Base-by-base conservation (phyloP, 1,140 invertebrate genomes). In the Hesperophylax magnus region DNA sequence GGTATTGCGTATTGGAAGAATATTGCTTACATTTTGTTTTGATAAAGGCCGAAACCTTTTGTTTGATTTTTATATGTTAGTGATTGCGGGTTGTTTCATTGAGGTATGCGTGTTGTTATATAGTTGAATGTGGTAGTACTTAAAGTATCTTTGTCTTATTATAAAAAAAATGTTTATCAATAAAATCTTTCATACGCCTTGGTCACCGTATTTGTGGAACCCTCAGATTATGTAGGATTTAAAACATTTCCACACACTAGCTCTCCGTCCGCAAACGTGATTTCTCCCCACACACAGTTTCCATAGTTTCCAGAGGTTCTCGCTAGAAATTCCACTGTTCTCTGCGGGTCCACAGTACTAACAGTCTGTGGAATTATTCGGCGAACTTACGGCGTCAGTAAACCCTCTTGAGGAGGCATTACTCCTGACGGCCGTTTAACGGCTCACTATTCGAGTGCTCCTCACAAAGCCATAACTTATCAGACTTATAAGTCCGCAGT, bases 151-250 rank as follows among this genome's bases (percentile, higher is more conserved):
- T 27, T 27, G 27, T 27, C 27, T 27, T 27, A 27, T 27, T 34
- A 34, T 1, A 34, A 34, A 34, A 34, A 8, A 6, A 34, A 5
- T 5, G 4, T 7, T 7, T 34, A 6, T 8, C 5, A 34, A 34
- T 5, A 7, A 34, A 47, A 47, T 2, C 11, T 14, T 14, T 3
- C 39, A 14, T 14, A 9, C 1, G 1, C 1, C 58, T 8, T 61
- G 58, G 58, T 61, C 58, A 61, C 58, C 58, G 18, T 24, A 20
- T 14, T 20, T 18, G 17, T 18, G 58, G 58, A 24, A 22, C 20
- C 58, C 58, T 20, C 58, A 61, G 58, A 61, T 61, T 61, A 61
- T 61, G 58, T 61, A 61, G 18, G 58, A 61, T 24, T 61, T 61
- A 24, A 61, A 61, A 61, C 58, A 61, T 61, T 24, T 61, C 58